Evolutionary conservation across 2,113 vertebrate species (phyloP).

Genomic region (Sceloporus undulatus): DNA sequence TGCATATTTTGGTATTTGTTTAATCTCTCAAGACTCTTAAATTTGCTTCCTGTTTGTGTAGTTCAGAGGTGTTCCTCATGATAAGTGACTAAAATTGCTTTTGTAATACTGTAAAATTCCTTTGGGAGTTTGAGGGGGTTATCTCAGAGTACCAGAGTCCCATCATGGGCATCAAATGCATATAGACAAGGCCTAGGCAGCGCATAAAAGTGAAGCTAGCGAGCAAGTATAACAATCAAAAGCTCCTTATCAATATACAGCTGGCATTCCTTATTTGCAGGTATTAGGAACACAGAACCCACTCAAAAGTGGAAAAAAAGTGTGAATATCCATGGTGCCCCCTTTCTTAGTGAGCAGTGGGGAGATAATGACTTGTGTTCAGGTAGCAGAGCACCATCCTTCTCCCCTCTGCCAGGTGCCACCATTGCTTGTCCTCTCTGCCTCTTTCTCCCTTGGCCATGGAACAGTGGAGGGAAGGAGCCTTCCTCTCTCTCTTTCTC

Average conservation of each 20-base stretch:
- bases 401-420: too few species aligned
- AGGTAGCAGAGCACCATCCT: too few species aligned
- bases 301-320: too few species aligned
- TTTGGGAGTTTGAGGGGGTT: constrained; percentile 57
- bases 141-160: constrained; percentile 66
- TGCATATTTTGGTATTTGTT: neutral
- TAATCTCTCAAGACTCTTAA: neutral
- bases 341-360: too few species aligned
- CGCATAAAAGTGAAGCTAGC: constrained; percentile 55
- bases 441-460: too few species aligned
- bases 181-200: constrained; percentile 51
- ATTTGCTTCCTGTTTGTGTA: constrained; percentile 34
- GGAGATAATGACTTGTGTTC: too few species aligned
- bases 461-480: too few species aligned
- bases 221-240: constrained; percentile 43
- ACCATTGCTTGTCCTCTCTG: too few species aligned
- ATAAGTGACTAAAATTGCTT: constrained; percentile 67
- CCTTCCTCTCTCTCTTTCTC: too few species aligned
- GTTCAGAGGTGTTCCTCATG: neutral
- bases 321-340: too few species aligned
- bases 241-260: constrained; percentile 36
- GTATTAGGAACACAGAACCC: too few species aligned
- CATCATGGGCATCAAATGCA: constrained; percentile 68
- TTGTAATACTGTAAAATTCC: constrained; percentile 69
- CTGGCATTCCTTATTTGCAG: too few species aligned